Conservation (phyloP, 1,140 invertebrate species). For the Radopholus similis region DNA sequence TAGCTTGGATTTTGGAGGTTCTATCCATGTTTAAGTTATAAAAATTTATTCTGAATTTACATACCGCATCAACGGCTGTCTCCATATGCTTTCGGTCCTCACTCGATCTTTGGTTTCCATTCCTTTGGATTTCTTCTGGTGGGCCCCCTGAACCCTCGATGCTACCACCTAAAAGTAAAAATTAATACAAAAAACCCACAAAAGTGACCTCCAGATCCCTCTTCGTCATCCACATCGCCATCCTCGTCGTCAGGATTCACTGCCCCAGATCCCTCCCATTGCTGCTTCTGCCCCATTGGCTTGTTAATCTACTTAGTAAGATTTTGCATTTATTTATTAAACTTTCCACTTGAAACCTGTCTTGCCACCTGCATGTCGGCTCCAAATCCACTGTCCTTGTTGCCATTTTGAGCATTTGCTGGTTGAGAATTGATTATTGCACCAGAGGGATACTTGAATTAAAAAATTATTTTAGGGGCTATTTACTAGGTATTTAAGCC, state of each 20-base stretch:
- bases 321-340: no score
- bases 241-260: not conserved
- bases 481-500: no score
- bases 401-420: no score
- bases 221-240: slow-evolving; percentile 1
- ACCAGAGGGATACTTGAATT: no score
- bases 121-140: not conserved
- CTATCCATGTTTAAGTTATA: not conserved
- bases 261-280: not conserved
- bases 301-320: no score
- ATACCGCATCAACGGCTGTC: not conserved
- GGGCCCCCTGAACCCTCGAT: not conserved
- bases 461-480: no score
- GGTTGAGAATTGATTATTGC: no score
- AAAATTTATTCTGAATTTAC: not conserved
- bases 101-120: no score
- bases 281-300: no score
- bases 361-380: no score
- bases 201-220: not conserved
- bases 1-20: not conserved
- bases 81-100: not conserved
- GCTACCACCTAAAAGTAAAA: not conserved
- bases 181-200: not conserved
- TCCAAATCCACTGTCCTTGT: no score
- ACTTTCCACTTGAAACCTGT: no score